These are phyloP conservation scores for Lamellibrachia luymesi DNA, from an alignment of 1,140 invertebrate genomes.

Conservation along the genomic window DNA sequence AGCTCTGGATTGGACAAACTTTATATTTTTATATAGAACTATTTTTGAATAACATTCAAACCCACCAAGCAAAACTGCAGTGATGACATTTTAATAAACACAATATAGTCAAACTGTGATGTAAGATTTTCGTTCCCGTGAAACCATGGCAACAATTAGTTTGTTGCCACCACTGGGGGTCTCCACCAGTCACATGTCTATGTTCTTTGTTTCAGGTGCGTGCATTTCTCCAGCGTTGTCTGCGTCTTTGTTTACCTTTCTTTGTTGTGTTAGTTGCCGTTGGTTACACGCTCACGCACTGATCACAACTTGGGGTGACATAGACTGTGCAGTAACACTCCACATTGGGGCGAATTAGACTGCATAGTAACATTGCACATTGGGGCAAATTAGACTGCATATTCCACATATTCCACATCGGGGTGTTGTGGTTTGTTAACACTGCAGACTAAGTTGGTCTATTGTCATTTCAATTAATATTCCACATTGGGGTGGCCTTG, in stretches of 20 bases:
- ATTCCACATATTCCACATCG: too few species aligned
- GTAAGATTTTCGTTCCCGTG: background rate
- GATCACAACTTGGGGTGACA: background rate
- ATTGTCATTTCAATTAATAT: background rate
- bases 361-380: background rate
- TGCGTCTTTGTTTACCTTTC: background rate
- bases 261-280: background rate
- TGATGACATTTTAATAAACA: background rate
- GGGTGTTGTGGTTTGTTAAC: background rate
- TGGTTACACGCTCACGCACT: background rate
- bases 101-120: background rate
- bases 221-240: background rate
- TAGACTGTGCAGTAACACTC: background rate
- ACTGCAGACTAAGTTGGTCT: background rate
- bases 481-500: background rate
- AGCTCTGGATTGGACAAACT: background rate
- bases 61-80: background rate
- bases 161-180: background rate
- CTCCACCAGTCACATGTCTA: background rate
- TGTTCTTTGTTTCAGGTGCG: slow-evolving; percentile 1
- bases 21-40: too few species aligned
- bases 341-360: background rate
- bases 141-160: background rate
- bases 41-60: background rate
- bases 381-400: background rate